Evolutionary conservation across 2,797 vertebrate genomes (phyloP).

Genomic region (Chromobotia macracanthus): DNA sequence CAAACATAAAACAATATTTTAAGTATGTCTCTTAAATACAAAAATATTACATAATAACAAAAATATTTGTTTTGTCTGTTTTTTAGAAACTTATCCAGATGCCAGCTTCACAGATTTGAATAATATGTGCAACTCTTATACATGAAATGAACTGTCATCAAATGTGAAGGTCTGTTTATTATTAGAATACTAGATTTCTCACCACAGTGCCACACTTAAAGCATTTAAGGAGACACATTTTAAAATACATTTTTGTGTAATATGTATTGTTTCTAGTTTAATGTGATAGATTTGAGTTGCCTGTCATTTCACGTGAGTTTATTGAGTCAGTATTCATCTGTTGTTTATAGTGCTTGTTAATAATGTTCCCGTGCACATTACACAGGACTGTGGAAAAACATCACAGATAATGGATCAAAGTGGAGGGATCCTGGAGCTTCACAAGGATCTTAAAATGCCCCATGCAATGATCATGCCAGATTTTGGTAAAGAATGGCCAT

Average conservation of each 20-base stretch:
- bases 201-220: no score
- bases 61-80: not conserved
- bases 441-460: slow-evolving; percentile 96
- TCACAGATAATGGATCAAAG: slow-evolving; percentile 92
- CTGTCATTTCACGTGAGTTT: no score
- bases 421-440: slow-evolving; percentile 92
- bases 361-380: not conserved
- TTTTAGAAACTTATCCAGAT: slow-evolving; percentile 55
- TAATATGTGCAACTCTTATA: slow-evolving; percentile 43
- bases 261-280: no score
- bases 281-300: not conserved
- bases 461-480: slow-evolving; percentile 99
- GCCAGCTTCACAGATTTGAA: slow-evolving; percentile 23
- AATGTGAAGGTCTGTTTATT: slow-evolving; percentile 80
- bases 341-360: not conserved
- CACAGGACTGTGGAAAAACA: slow-evolving; percentile 69
- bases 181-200: no score
- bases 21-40: no score
- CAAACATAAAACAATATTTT: no score
- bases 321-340: no score
- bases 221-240: no score
- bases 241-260: no score
- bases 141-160: slow-evolving; percentile 62
- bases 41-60: not conserved
- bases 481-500: slow-evolving; percentile 84